Base-by-base conservation (phyloP, 1,140 invertebrate species). In the Trinorchestia longiramus region DNA sequence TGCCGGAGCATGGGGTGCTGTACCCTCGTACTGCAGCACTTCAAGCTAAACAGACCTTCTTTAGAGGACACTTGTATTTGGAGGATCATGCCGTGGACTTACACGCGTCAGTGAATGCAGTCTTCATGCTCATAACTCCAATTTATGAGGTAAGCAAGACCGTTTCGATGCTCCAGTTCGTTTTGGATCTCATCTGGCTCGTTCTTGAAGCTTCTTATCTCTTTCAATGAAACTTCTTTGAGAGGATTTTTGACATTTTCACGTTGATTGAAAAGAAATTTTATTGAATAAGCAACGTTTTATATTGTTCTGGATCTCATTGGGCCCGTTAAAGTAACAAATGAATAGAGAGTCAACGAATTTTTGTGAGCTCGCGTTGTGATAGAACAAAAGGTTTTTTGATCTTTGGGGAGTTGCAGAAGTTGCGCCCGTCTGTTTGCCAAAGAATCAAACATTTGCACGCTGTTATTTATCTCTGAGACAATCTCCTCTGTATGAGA, bases 1-100 rank as follows among this genome's bases (percentile, higher is more conserved):
- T 77, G 96, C 94, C 41, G 96, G 95, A 87, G 95, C 95, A 40
- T 96, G 96, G 96, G 96, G 96, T 15, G 95, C 87, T 45, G 88
- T 96, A 19, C 95, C 96, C 53, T 77, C 96, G n/a, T 95, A 45
- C 43, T 43, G 92, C 92, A 45, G 23, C 43, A 23, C 88, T 91
- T 23, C 88, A 11, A 43, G 41, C 41, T 91, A 41, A 91, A 28
- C 11, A 11, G 62, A 77, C 28, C 1, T 77, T 90, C n/a, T 15
- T 90, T 90, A 43, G 41, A 42, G 88, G 11, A 36, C 8, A 8
- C 36, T 87, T 40, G 8, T 40, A 4, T 41, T 87, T 41, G 43
- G 88, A 11, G 28, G 41, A 28, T 36, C 62, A 23, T 90, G 88
- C 4, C 6, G 41, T 90, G 88, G 88, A 19, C 41, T 36, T 40